Evolutionary conservation across 1,140 invertebrate genomes (phyloP), one percentile per base, ranked within the genome.

Genomic region (Drosophila sturtevanti): DNA sequence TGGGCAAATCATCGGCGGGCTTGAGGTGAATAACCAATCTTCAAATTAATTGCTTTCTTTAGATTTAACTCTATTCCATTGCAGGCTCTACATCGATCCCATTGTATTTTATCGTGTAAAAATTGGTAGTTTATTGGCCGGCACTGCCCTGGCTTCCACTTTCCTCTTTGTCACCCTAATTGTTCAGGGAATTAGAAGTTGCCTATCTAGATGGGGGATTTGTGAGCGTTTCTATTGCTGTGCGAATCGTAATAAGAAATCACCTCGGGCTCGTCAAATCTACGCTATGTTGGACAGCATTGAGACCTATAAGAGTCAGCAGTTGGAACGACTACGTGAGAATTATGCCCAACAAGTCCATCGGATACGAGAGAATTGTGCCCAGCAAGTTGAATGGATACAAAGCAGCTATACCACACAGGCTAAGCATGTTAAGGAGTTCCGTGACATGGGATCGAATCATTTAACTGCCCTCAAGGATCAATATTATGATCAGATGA

Each of bases 371-470:
- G 97, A 98, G 77, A 98, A 98, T 81, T 98, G 97, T 89, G 94
- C 95, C 11, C 96, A 97, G 89, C 97, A 98, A 93, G 95, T 98
- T 92, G 98, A 98, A 87, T 97, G 96, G 95, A 97, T 98, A 66
- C 95, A 97, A 84, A 97, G 96, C 80, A 98, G 97, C 90, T 99
- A 99, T 91, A 95, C 96, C 72, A 94, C 94, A 12, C 97, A 98
- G 93, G 95, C 96, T 21, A 96, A 95, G 81, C 97, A 98, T 92
- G 93, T 98, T 14, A 94, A 95, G 67, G 97, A 98, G 79, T 97
- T 99, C 69, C 93, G 97, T 55, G 97, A 98, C 79, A 98, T 98
- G 85, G 97, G 98, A 4, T 96, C 96, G 4, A 96, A 95, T 84
- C 97, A 97, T 92, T 90, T 98, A 58, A 96, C 96, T 7, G 94